Evolutionary conservation across 2,113 vertebrate genomes (phyloP).

Genomic region (Mixornis gularis): DNA sequence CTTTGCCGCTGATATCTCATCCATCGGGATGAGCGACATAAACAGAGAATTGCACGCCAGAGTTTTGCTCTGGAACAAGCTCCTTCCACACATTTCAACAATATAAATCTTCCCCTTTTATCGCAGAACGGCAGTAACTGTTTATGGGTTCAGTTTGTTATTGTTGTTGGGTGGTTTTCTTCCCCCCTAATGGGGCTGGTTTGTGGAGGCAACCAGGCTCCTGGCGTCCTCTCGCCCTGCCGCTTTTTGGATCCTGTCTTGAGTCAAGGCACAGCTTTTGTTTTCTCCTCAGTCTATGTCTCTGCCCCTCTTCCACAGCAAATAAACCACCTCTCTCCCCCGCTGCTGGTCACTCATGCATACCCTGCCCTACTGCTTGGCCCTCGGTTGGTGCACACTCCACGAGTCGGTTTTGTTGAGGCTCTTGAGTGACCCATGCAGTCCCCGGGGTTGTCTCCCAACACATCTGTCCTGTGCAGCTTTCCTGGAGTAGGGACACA

Average conservation of each 20-base stretch:
- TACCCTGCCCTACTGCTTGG: background rate
- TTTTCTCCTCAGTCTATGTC: background rate
- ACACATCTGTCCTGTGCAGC: background rate
- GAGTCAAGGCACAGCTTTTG: background rate
- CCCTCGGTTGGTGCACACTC: accelerated
- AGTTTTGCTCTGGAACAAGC: conserved; percentile 51
- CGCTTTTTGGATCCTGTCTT: background rate
- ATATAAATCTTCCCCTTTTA: conserved; percentile 62
- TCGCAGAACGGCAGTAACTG: background rate
- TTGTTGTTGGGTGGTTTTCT: background rate
- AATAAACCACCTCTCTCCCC: background rate
- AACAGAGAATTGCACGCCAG: conserved; percentile 40
- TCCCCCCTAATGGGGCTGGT: background rate
- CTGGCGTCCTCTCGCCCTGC: background rate
- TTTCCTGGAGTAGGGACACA: background rate
- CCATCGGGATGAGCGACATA: conserved; percentile 55
- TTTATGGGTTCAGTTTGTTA: conserved; percentile 30
- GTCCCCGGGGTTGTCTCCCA: background rate
- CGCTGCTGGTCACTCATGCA: background rate
- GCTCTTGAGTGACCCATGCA: background rate
- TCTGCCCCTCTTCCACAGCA: background rate
- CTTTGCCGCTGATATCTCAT: conserved; percentile 66
- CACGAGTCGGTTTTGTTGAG: background rate
- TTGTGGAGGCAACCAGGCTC: background rate
- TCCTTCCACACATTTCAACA: conserved; percentile 59